Evolutionary conservation across 2,797 vertebrate species (phyloP).

Genomic region (Melopsittacus undulatus): DNA sequence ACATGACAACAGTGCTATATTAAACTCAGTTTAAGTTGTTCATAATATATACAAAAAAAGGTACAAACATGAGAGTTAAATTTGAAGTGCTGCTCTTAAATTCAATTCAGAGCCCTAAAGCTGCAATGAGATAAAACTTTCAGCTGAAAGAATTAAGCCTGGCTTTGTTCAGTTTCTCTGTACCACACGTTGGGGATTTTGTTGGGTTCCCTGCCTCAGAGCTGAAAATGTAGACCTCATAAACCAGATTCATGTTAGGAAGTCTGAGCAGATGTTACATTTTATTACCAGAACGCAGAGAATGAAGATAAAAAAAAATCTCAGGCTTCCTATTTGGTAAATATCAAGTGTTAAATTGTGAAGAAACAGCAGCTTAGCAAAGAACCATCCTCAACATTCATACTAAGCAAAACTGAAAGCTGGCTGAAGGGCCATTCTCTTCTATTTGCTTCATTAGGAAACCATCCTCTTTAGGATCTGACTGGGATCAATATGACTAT

Average conservation of each 20-base stretch:
- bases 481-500: neutral
- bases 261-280: neutral
- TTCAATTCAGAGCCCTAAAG: neutral
- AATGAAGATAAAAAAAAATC: neutral
- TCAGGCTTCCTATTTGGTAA: neutral
- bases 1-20: neutral
- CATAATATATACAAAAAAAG: neutral
- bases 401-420: neutral
- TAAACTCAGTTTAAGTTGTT: neutral
- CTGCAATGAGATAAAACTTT: neutral
- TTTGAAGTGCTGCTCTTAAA: neutral
- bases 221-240: neutral
- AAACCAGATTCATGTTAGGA: neutral
- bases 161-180: neutral
- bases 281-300: neutral
- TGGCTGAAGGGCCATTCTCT: neutral
- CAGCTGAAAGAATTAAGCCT: neutral
- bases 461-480: neutral
- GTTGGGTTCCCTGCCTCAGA: neutral
- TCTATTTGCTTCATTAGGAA: neutral
- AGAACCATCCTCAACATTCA: neutral
- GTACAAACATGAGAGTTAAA: neutral
- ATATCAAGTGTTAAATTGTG: neutral
- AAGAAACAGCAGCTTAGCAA: neutral
- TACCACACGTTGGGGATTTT: fast-evolving